These are phyloP conservation scores for Pyxicephalus adspersus DNA, from an alignment of 2,113 vertebrate genomes.

Conservation along the genomic window DNA sequence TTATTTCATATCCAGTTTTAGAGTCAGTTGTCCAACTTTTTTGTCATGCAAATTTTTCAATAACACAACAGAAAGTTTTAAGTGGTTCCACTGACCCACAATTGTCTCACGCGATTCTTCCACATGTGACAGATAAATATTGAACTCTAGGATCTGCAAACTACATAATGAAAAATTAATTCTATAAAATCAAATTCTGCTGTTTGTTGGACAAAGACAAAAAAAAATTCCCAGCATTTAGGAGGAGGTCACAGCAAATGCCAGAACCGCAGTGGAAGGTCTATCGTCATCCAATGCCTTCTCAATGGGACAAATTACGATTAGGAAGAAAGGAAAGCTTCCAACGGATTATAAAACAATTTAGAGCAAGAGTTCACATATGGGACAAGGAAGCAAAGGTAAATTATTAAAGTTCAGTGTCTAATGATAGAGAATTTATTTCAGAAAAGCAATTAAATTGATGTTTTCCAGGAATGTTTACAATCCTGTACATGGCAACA, in stretches of 20 bases:
- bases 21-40: not conserved
- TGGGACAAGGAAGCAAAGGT: conserved; percentile 8
- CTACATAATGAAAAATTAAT: conserved; percentile 26
- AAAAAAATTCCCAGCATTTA: not conserved
- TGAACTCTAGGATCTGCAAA: conserved; percentile 14
- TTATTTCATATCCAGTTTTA: too few relatives aligned
- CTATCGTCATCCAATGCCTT: conserved; percentile 1
- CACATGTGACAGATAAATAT: conserved; percentile 9
- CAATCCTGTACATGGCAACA: not conserved
- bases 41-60: not conserved
- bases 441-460: not conserved
- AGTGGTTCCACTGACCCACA: not conserved
- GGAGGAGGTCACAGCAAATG: conserved; percentile 13
- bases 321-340: not conserved
- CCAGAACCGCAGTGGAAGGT: not conserved
- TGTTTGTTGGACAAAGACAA: conserved; percentile 27
- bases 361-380: conserved; percentile 29
- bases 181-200: conserved; percentile 18
- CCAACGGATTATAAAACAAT: not conserved
- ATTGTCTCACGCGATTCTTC: not conserved
- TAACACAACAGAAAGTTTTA: not conserved
- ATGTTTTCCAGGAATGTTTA: not conserved
- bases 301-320: not conserved
- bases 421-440: not conserved
- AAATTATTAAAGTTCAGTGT: not conserved